Conservation (phyloP, 2,113 vertebrate species). For the Vulpes vulpes region DNA sequence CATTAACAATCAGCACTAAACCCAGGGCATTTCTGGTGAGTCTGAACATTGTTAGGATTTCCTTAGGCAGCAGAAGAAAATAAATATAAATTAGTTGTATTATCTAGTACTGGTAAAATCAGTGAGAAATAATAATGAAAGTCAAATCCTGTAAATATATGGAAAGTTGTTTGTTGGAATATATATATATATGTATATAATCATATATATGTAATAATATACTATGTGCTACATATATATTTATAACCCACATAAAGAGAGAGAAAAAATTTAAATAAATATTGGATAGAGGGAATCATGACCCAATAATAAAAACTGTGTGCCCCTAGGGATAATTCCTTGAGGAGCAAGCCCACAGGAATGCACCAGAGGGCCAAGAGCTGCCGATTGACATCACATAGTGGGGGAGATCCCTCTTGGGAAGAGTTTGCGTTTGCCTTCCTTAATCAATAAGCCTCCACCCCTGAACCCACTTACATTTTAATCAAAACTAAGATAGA, state of each 20-base stretch:
- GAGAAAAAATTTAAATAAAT: background rate
- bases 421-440: slow-evolving; percentile 70
- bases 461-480: background rate
- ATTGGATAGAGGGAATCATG: background rate
- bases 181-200: background rate
- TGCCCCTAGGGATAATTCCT: background rate
- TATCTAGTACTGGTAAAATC: slow-evolving; percentile 48
- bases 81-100: slow-evolving; percentile 48
- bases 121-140: slow-evolving; percentile 29
- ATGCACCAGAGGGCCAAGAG: slow-evolving; percentile 20
- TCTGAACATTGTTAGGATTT: slow-evolving; percentile 70
- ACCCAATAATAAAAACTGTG: slow-evolving; percentile 67
- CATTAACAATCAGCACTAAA: slow-evolving; percentile 84
- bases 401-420: background rate
- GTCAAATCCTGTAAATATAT: slow-evolving; percentile 15
- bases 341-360: slow-evolving; percentile 23
- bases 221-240: background rate
- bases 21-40: slow-evolving; percentile 60
- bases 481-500: slow-evolving; percentile 45
- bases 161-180: slow-evolving; percentile 14
- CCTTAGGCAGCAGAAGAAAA: slow-evolving; percentile 57
- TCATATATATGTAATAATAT: background rate
- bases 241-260: background rate
- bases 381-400: background rate
- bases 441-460: slow-evolving; percentile 26